These are phyloP conservation scores for Aplidium turbinatum DNA, from an alignment of 23 tunicate genomes.

Conservation along the genomic window DNA sequence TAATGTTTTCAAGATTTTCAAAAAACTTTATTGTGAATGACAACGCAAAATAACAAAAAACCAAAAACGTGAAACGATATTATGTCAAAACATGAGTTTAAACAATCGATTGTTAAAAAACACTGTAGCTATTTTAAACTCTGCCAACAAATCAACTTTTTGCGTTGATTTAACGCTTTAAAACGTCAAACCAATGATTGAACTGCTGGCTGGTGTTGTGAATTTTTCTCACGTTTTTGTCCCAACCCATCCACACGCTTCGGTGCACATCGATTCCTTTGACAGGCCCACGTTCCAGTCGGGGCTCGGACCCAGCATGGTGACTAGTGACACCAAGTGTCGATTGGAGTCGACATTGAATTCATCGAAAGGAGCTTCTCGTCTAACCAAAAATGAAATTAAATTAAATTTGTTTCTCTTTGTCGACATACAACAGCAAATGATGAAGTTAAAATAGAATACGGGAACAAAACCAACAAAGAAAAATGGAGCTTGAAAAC, in stretches of 20 bases:
- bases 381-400: conserved; percentile 25
- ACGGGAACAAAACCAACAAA: neutral
- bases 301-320: conserved; percentile 98
- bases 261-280: conserved; percentile 78
- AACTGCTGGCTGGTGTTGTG: neutral
- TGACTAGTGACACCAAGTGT: conserved; percentile 76
- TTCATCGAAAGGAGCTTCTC: conserved; percentile 60
- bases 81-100: too few relatives aligned
- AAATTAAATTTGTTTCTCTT: neutral
- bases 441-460: neutral
- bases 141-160: too few relatives aligned
- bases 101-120: too few relatives aligned
- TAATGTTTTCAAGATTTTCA: too few relatives aligned
- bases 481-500: neutral
- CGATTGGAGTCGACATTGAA: conserved; percentile 52
- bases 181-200: neutral
- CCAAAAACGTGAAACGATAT: too few relatives aligned
- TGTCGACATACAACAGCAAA: neutral
- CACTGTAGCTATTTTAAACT: too few relatives aligned
- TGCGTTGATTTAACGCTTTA: too few relatives aligned
- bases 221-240: conserved; percentile 42
- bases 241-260: conserved; percentile 80
- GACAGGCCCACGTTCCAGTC: conserved; percentile 95
- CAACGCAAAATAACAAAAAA: too few relatives aligned
- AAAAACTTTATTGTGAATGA: too few relatives aligned